Percentiles rank a stretch among this genome's conserved stretches.
phyloP scores from a whole-genome alignment of 2,113 vertebrate genomes.

The Lanius collurio region DNA sequence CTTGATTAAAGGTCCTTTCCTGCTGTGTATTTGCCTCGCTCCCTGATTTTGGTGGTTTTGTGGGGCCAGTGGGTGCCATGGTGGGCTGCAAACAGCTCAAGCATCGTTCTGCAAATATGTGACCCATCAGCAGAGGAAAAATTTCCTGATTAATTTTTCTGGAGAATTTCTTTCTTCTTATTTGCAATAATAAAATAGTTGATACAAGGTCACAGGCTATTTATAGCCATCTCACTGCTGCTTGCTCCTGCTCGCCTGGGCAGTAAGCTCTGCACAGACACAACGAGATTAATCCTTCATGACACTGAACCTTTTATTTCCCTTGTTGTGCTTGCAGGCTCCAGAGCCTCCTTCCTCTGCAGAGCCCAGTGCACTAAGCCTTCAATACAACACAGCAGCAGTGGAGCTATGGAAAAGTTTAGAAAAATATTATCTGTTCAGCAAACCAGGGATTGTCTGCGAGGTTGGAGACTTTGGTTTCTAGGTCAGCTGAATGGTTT shows the following conservation, averaged over 20 bases:
- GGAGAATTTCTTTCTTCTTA: neutral
- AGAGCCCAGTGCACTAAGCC: neutral
- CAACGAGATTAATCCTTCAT: neutral
- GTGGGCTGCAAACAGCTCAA: neutral
- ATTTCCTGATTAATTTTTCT: neutral
- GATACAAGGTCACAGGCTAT: neutral
- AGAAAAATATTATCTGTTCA: neutral
- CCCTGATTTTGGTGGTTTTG: neutral
- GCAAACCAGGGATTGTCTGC: neutral
- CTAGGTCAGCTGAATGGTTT: neutral
- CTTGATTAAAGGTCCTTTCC: neutral
- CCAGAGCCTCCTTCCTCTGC: neutral
- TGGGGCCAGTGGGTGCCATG: accelerated
- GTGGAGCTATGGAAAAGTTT: neutral
- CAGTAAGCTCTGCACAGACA: slow-evolving; percentile 17
- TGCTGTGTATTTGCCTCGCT: neutral
- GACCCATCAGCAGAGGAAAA: neutral
- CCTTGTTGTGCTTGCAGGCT: neutral
- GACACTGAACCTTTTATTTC: slow-evolving; percentile 47
- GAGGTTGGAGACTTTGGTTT: neutral
- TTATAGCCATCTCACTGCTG: neutral
- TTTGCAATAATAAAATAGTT: slow-evolving; percentile 4
- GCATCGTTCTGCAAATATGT: neutral
- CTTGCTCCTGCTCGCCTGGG: neutral
- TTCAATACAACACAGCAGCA: slow-evolving; percentile 7